Conservation (phyloP, 2,888 invertebrate genomes). For the Eretmocerus hayati region DNA sequence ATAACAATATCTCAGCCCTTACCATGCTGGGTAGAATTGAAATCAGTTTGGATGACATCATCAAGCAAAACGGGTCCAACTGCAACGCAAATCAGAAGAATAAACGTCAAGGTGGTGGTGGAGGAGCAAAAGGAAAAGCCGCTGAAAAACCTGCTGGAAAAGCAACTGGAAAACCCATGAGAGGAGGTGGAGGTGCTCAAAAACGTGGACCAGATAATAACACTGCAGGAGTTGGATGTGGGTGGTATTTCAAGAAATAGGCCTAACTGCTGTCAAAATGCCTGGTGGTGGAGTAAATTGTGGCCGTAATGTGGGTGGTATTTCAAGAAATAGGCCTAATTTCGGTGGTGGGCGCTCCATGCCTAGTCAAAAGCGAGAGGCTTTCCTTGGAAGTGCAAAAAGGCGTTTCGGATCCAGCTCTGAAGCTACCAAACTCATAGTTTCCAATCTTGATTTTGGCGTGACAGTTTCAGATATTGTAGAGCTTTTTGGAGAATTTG, state of each 20-base stretch:
- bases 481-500: constrained; percentile 96
- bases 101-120: constrained; percentile 38
- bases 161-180: too few species aligned
- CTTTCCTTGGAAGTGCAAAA: constrained; percentile 5
- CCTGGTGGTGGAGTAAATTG: constrained; percentile 56
- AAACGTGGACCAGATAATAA: too few species aligned
- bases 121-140: too few species aligned
- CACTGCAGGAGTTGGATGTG: too few species aligned
- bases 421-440: constrained; percentile 79
- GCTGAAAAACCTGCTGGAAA: not conserved
- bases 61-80: constrained; percentile 73
- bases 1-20: too few species aligned
- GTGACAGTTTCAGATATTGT: constrained; percentile 95
- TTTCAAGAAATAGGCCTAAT: constrained; percentile 41
- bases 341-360: not conserved
- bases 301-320: constrained; percentile 66
- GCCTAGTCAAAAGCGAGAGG: constrained; percentile 4
- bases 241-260: constrained; percentile 54
- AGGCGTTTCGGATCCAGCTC: constrained; percentile 28
- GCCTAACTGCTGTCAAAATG: constrained; percentile 44
- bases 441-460: constrained; percentile 94
- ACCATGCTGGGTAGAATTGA: constrained; percentile 71
- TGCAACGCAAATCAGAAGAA: constrained; percentile 49
- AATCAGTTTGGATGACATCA: constrained; percentile 95
- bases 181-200: too few species aligned